Conservation (phyloP, 2,888 invertebrate genomes). For the Sepiola atlantica region DNA sequence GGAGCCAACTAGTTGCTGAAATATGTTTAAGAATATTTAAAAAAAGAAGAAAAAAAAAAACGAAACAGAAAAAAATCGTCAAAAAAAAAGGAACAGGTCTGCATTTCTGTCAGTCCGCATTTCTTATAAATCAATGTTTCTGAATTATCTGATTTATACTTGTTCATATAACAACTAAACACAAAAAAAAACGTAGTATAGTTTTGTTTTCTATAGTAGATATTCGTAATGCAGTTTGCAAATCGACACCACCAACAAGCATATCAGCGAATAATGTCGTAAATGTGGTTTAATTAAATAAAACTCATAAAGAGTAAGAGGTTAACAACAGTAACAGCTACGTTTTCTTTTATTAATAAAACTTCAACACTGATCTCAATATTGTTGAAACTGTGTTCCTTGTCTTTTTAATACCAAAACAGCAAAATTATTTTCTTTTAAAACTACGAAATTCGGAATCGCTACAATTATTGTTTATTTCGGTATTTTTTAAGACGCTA, state of each 20-base stretch:
- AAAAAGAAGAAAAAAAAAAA: background rate
- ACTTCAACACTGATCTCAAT: background rate
- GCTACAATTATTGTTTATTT: background rate
- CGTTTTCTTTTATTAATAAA: background rate
- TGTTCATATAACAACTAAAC: background rate
- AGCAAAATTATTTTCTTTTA: background rate
- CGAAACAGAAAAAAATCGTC: too few species aligned
- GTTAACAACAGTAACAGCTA: background rate
- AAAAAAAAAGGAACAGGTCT: background rate
- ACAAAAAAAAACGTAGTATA: background rate
- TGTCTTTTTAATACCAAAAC: background rate
- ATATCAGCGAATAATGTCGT: background rate
- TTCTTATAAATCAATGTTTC: background rate
- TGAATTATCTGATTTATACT: background rate
- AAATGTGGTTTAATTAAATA: background rate
- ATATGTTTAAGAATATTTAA: background rate
- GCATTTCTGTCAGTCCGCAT: background rate
- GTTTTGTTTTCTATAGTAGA: background rate
- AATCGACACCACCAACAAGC: background rate
- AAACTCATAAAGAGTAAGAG: background rate
- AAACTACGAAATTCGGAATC: background rate
- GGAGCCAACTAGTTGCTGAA: slow-evolving; percentile 1
- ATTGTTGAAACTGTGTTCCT: background rate
- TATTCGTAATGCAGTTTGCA: background rate
- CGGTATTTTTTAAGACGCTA: background rate